Percentiles rank a stretch among this genome's conserved stretches.
phyloP scores from a whole-genome alignment of 2,797 vertebrate genomes.

The Pipistrellus pipistrellus region DNA sequence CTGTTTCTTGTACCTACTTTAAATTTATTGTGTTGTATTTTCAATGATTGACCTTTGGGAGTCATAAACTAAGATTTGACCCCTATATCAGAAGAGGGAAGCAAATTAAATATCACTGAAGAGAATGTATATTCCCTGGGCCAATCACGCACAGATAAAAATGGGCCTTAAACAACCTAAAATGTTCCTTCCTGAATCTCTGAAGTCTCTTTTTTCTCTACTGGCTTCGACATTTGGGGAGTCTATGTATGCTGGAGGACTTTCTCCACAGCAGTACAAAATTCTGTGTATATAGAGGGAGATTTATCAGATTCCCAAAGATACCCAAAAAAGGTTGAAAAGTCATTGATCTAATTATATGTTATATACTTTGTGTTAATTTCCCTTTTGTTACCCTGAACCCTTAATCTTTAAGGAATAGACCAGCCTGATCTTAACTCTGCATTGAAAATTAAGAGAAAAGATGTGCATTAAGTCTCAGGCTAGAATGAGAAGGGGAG shows the following conservation, averaged over 20 bases:
- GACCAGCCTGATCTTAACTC: background rate
- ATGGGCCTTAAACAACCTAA: background rate
- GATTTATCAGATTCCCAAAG: background rate
- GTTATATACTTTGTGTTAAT: conserved; percentile 37
- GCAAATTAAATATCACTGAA: background rate
- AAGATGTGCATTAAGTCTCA: background rate
- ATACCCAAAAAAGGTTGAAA: background rate
- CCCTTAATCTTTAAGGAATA: background rate
- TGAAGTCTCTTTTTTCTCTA: background rate
- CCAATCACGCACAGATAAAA: background rate
- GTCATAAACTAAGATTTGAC: background rate
- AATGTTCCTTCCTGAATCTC: background rate
- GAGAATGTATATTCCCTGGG: background rate
- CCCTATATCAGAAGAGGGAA: background rate
- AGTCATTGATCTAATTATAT: conserved; percentile 44
- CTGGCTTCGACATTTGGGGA: background rate
- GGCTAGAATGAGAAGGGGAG: background rate
- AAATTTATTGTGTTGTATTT: conserved; percentile 36
- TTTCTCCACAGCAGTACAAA: background rate
- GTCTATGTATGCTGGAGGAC: background rate
- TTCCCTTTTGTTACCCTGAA: conserved; percentile 48
- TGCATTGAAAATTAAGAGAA: conserved; percentile 36
- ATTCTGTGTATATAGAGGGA: background rate
- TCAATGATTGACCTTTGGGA: background rate
- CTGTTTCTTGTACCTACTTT: background rate